A percentile compares a stretch with the other conserved stretches of the same genome.
phyloP scores from a whole-genome alignment of 35 echinoderm and acorn worm species.

The Lytechinus variegatus region DNA sequence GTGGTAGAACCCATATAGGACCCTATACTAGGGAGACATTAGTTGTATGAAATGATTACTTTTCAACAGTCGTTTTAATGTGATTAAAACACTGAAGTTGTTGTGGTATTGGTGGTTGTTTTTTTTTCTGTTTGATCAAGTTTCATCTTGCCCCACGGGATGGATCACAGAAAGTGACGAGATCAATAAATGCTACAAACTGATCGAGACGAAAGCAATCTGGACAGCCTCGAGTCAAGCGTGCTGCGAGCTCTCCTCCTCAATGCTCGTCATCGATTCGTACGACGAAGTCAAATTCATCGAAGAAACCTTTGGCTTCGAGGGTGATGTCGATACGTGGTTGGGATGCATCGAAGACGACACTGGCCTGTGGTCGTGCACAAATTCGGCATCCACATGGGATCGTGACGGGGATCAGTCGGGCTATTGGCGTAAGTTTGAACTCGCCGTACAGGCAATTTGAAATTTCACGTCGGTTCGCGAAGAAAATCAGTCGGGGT shows the following conservation, averaged over 20 bases:
- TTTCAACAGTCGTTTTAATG: too few species aligned
- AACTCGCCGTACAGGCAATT: background rate
- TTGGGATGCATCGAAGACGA: background rate
- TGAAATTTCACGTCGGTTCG: too few species aligned
- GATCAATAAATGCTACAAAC: background rate
- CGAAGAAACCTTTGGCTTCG: background rate
- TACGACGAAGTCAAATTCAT: background rate
- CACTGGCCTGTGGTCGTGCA: background rate
- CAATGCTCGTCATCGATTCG: constrained; percentile 19
- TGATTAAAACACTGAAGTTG: too few species aligned
- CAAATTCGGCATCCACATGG: background rate
- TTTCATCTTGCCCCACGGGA: background rate
- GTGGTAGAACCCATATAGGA: too few species aligned
- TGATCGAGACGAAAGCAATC: background rate
- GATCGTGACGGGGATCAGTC: background rate
- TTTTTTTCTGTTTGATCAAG: background rate
- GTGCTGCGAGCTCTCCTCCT: background rate
- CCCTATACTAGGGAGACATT: too few species aligned
- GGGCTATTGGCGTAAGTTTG: constrained; percentile 26
- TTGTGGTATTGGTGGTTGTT: background rate
- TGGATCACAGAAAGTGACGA: background rate
- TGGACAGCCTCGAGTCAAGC: background rate
- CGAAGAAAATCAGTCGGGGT: too few species aligned
- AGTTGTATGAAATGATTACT: too few species aligned
- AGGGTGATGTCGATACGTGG: background rate